These are phyloP conservation scores for Esox lucius DNA, from an alignment of 2,797 vertebrate species.

Conservation along the genomic window DNA sequence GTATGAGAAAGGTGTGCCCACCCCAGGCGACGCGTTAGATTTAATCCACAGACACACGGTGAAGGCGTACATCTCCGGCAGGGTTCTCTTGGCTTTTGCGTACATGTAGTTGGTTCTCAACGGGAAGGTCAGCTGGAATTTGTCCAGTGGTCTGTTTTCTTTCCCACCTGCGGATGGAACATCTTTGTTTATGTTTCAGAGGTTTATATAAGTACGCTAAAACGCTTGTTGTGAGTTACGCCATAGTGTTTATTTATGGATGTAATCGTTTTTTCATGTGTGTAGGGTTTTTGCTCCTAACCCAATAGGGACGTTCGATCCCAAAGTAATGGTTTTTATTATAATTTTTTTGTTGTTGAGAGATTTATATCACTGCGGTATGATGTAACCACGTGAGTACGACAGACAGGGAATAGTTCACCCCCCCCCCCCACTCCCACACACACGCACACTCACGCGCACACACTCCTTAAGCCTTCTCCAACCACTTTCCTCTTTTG, in stretches of 20 bases:
- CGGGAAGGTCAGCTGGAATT: slow-evolving; percentile 93
- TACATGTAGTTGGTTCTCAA: slow-evolving; percentile 98
- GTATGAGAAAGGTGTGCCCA: slow-evolving; percentile 95
- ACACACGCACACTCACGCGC: slow-evolving; percentile 15
- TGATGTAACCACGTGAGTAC: slow-evolving; percentile 7
- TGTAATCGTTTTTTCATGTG: background rate
- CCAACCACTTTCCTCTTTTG: background rate
- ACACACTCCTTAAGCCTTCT: background rate
- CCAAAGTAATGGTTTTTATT: background rate
- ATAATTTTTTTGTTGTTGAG: background rate
- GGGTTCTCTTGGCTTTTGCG: slow-evolving; percentile 90
- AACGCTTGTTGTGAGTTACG: background rate
- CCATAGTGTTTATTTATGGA: background rate
- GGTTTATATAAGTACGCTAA: background rate
- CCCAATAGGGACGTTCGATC: background rate
- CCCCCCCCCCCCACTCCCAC: background rate
- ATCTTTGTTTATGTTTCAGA: background rate
- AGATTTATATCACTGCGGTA: background rate
- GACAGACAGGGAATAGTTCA: background rate
- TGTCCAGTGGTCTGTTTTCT: slow-evolving; percentile 85
- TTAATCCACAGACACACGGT: slow-evolving; percentile 96
- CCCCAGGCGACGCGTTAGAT: slow-evolving; percentile 89
- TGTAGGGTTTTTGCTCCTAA: background rate
- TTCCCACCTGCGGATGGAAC: slow-evolving; percentile 75
- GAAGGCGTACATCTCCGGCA: slow-evolving; percentile 98